Evolutionary conservation across 2,113 vertebrate species (phyloP), one percentile per base, ranked within the genome.

Genomic region (Sceloporus undulatus): DNA sequence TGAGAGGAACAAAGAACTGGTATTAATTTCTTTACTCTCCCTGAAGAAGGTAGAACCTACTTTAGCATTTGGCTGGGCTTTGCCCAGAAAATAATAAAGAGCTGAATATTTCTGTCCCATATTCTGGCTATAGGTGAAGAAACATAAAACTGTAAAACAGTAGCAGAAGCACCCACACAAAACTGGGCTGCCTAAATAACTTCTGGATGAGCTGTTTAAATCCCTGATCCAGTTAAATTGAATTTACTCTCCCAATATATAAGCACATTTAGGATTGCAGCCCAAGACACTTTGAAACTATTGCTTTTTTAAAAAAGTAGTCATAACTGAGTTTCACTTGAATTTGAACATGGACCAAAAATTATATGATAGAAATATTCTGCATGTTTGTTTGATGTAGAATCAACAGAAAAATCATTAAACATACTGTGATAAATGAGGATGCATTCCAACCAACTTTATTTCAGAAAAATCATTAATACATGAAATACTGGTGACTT

Each of bases 401-500:
- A 68, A 73, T 56, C 65, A 75, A 8, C 34, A 62, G 21, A 71
- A 54, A 27, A 6, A 48, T 74, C 52, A 59, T 74, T 87, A 62
- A 48, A 65, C 19, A 86, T 75, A 79, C 76, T 84, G 59, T 87
- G 82, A 74, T 73, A 18, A 89, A 62, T 42, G 14, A 40, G 52
- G 29, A 48, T 48, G 91, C 90, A 88, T 88, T 82, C 91, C 65
- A 86, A 92, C 76, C 52, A 92, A 27, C 70, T 13, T 40, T 85
- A 34, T 23, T 86, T 83, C 42, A 68, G 27, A 29, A 73, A 79
- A 54, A 11, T 18, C 8, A 77, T n/a, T 29, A 88, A 9, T 86
- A 71, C 81, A 83, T 78, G 74, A 79, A 65, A 87, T 86, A 82
- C 56, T 86, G 27, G 42, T 52, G 19, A 18, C 75, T 68, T 76